Base-by-base conservation (phyloP, 2,113 vertebrate species). In the Gila orcuttii region DNA sequence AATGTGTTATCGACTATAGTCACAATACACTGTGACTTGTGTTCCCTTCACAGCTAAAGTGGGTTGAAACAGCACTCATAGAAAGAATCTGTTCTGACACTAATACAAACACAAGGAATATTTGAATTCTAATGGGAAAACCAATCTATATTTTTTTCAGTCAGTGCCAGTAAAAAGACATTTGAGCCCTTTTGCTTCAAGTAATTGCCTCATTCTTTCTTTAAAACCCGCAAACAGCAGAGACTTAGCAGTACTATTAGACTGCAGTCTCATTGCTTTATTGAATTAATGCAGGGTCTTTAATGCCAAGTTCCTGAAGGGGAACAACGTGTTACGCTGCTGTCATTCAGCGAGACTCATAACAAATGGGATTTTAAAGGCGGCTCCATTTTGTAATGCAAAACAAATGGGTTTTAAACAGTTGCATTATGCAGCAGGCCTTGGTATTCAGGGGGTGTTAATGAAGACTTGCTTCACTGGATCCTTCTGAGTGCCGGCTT, bases 161-260 rank as follows among this genome's bases (percentile, higher is more conserved):
- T 79, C 75, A 15, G 10, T 64, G 69, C 71, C 52, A 33, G 85
- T 31, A 71, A 52, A 78, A 55, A 83, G 84, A 86, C 55, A 83
- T 84, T 80, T 60, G 76, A 84, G 52, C 60, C 36, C 42, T 68
- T 83, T 80, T 57, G 25, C 83, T 68, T 74, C 28, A 66, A 79
- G 55, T 73, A 87, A 85, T 87, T 85, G 57, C 64, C 79, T 78
- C 83, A 59, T 87, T 79, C 28, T 83, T 66, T 60, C 86, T 86
- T 39, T 39, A 60, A 76, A 83, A 60, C 79, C 28, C 36, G 66
- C 28, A 50, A 78, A 57, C 50, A 78, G 75, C 36, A 42, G 45
- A 75, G 75, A 55, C 55, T 71, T 80, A 84, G 25, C 59, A 75
- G 74, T 57, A 75, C 78, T 79, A 55, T 83, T 86, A 86, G 69